These are phyloP conservation scores for Atopsyche davidsoni DNA, from an alignment of 1,140 invertebrate species.

Conservation along the genomic window DNA sequence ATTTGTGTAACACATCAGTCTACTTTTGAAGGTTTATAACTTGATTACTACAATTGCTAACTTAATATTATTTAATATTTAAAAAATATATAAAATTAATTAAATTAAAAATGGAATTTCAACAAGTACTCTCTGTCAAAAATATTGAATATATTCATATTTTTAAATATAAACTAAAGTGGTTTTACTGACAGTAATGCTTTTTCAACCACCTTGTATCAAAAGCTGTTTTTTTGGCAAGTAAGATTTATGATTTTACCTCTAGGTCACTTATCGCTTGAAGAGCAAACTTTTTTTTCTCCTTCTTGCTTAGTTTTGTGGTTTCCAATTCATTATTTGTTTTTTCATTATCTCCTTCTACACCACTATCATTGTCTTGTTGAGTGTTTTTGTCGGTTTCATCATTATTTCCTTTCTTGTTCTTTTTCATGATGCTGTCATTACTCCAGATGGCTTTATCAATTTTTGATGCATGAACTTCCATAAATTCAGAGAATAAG, in stretches of 20 bases:
- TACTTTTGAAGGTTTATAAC: no score
- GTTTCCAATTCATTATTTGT: slow-evolving; percentile 33
- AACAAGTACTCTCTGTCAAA: no score
- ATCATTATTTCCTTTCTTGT: slow-evolving; percentile 26
- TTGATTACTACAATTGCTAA: no score
- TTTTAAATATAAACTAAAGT: no score
- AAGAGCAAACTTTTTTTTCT: slow-evolving; percentile 52
- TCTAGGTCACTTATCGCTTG: slow-evolving; percentile 68
- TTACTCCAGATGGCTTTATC: slow-evolving; percentile 65
- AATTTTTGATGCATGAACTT: slow-evolving; percentile 60
- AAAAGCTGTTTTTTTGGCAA: no score
- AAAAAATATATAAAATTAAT: background rate
- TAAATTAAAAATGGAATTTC: no score
- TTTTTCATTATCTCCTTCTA: slow-evolving; percentile 32
- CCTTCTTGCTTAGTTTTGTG: slow-evolving; percentile 30
- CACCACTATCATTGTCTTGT: slow-evolving; percentile 27
- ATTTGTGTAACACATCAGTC: no score
- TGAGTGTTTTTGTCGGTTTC: slow-evolving; percentile 26
- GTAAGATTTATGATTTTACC: slow-evolving; percentile 37
- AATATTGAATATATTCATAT: no score
- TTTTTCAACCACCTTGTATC: no score
- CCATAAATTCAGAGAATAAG: slow-evolving; percentile 81
- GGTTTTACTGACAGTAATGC: no score
- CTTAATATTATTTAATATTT: slow-evolving; percentile 8
- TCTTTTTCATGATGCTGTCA: slow-evolving; percentile 45